These are phyloP conservation scores for Cryptoblepharus egeriae DNA, from an alignment of 2,797 vertebrate genomes.

Conservation along the genomic window DNA sequence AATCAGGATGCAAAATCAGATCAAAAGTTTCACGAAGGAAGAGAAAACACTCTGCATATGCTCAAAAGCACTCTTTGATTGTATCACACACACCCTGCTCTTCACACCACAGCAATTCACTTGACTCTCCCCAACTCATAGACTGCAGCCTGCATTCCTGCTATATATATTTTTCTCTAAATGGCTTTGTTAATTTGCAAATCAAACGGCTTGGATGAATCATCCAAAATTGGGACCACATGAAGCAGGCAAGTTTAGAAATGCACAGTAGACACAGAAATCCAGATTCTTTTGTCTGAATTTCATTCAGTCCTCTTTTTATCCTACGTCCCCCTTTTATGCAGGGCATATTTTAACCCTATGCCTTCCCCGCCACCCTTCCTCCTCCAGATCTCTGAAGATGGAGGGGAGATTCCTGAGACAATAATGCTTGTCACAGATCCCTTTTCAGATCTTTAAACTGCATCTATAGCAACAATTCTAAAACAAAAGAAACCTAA, in stretches of 20 bases:
- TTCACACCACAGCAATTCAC: not conserved
- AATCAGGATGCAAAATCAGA: not conserved
- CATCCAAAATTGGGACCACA: conserved; percentile 17
- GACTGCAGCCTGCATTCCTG: not conserved
- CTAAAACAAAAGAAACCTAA: not conserved
- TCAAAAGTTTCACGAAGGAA: not conserved
- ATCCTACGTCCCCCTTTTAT: not conserved
- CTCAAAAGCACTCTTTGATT: not conserved
- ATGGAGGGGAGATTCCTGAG: not conserved
- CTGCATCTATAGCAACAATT: not conserved
- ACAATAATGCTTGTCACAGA: not conserved
- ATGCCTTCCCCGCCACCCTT: not conserved
- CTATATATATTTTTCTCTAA: not conserved
- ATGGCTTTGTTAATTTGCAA: not conserved
- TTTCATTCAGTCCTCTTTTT: not conserved
- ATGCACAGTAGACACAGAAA: conserved; percentile 1
- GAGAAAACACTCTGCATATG: not conserved
- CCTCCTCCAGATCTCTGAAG: not conserved
- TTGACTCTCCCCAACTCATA: not conserved
- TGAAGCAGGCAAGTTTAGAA: not conserved
- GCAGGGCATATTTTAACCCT: not conserved
- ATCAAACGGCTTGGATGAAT: conserved; percentile 13
- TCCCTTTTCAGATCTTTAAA: not conserved
- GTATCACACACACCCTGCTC: not conserved
- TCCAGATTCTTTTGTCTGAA: not conserved